Percentiles rank a stretch among this genome's conserved stretches.
Conservation (phyloP, 2,113 vertebrate genomes). For the Nothoprocta perdicaria region DNA sequence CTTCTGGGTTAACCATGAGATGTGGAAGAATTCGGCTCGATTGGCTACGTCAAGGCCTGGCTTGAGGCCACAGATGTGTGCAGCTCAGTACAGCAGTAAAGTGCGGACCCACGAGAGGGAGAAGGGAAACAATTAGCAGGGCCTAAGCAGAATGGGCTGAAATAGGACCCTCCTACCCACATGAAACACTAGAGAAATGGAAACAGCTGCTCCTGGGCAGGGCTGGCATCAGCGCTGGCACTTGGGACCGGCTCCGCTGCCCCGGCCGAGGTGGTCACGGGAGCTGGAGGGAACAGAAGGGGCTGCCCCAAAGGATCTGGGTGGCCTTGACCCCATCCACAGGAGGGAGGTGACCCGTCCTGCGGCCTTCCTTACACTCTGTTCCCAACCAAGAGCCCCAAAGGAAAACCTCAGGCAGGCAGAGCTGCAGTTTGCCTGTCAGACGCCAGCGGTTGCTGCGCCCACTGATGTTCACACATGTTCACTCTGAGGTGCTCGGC, state of each 20-base stretch:
- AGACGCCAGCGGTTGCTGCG: background rate
- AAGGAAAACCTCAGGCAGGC: background rate
- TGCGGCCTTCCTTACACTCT: too few species aligned
- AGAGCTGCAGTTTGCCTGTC: background rate
- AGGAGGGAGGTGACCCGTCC: background rate
- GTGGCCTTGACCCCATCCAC: background rate
- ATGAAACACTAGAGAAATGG: background rate
- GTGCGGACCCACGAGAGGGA: background rate
- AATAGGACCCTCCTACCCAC: background rate
- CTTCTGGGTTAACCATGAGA: conserved; percentile 38
- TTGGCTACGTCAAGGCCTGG: background rate
- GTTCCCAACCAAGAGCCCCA: background rate
- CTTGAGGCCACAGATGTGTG: background rate
- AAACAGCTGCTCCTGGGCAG: conserved; percentile 19
- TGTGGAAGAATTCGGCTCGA: conserved; percentile 4
- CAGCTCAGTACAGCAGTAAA: background rate
- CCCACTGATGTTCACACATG: background rate
- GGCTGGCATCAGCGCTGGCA: background rate
- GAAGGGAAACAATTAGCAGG: background rate
- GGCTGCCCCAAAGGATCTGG: background rate
- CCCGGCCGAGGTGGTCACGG: background rate
- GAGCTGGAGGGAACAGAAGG: background rate
- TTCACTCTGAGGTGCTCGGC: background rate
- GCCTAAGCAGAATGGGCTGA: background rate
- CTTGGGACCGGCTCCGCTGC: background rate